phyloP scores from a whole-genome alignment of 1,140 invertebrate genomes.

The Drosophila setifemur region DNA sequence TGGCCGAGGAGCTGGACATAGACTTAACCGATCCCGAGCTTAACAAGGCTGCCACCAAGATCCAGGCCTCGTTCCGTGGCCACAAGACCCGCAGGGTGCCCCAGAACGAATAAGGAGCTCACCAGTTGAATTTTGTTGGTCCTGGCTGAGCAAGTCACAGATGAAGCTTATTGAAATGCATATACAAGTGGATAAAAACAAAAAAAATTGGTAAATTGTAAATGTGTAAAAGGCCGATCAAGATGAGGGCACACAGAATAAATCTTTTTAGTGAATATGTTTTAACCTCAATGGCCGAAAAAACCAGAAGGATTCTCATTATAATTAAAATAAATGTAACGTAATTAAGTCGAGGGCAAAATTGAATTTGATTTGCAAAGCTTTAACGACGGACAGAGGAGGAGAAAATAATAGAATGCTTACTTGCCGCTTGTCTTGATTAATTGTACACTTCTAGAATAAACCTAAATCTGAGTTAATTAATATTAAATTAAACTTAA shows the following conservation, averaged over 20 bases:
- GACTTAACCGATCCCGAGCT: constrained; percentile 93
- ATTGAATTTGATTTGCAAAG: constrained; percentile 32
- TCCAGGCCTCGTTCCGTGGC: constrained; percentile 95
- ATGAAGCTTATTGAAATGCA: constrained; percentile 30
- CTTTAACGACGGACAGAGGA: constrained; percentile 6
- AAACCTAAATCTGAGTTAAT: constrained; percentile 21
- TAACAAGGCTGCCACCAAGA: constrained; percentile 95
- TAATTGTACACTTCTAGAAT: constrained; percentile 15
- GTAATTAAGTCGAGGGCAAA: constrained; percentile 15
- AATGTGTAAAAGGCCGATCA: constrained; percentile 50
- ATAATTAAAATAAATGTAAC: constrained; percentile 50
- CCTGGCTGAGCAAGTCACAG: constrained; percentile 31
- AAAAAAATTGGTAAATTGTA: constrained; percentile 64
- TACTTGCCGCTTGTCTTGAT: constrained; percentile 18
- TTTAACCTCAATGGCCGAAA: constrained; percentile 29
- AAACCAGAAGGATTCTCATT: constrained; percentile 37
- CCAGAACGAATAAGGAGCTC: constrained; percentile 56
- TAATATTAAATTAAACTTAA: constrained; percentile 16
- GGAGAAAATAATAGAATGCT: neutral
- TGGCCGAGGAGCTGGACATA: constrained; percentile 89
- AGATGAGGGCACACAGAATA: constrained; percentile 51
- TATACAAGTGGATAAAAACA: constrained; percentile 12
- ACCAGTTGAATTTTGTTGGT: constrained; percentile 57
- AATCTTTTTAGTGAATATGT: constrained; percentile 69
- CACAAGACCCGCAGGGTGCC: constrained; percentile 93